phyloP scores from a whole-genome alignment of 2,888 invertebrate genomes.

The Atrina japonica region DNA sequence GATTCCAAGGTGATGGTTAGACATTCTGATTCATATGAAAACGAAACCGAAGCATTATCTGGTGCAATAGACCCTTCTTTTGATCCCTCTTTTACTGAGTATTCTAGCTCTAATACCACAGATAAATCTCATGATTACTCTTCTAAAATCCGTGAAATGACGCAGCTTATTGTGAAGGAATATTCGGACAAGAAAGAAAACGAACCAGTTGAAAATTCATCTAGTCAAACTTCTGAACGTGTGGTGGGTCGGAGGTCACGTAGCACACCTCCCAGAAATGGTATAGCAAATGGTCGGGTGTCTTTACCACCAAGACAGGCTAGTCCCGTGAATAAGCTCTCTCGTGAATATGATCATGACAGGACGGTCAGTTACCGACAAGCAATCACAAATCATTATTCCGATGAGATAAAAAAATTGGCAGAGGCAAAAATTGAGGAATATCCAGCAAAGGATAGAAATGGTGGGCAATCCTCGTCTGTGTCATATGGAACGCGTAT shows the following conservation, averaged over 20 bases:
- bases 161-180: slow-evolving; percentile 68
- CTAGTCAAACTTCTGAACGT: slow-evolving; percentile 1
- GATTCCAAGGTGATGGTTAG: slow-evolving; percentile 70
- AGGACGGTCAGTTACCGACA: slow-evolving; percentile 68
- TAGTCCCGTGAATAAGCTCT: slow-evolving; percentile 42
- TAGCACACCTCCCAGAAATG: slow-evolving; percentile 15
- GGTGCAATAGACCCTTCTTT: slow-evolving; percentile 27
- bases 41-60: slow-evolving; percentile 17
- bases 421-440: slow-evolving; percentile 38
- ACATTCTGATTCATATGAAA: slow-evolving; percentile 58
- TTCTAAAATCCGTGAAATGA: slow-evolving; percentile 64
- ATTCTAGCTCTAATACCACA: slow-evolving; percentile 11
- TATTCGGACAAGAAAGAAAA: slow-evolving; percentile 52
- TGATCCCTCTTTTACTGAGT: slow-evolving; percentile 23
- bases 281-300: slow-evolving; percentile 35
- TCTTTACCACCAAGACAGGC: slow-evolving; percentile 18
- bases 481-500: slow-evolving; percentile 41
- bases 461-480: slow-evolving; percentile 28
- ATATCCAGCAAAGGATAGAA: slow-evolving; percentile 37
- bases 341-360: slow-evolving; percentile 68
- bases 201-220: slow-evolving; percentile 5
- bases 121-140: slow-evolving; percentile 61
- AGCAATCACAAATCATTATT: slow-evolving; percentile 65
- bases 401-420: slow-evolving; percentile 59
- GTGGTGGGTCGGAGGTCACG: slow-evolving; percentile 22